Evolutionary conservation across 2,888 invertebrate genomes (phyloP).

Genomic region (Drymonia ruficornis): DNA sequence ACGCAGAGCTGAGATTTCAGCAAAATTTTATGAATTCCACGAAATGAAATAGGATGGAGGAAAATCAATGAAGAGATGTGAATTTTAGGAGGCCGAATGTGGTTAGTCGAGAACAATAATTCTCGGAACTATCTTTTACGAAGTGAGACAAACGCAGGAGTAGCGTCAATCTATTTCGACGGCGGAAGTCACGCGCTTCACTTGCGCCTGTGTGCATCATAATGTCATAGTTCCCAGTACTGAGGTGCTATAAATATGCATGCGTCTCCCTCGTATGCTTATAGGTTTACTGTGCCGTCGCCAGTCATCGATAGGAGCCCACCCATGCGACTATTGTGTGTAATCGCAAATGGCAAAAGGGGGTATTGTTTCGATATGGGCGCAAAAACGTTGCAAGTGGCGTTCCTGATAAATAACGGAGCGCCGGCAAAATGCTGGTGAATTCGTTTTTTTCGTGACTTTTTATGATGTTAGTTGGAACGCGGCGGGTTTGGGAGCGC

Average conservation of each 20-base stretch:
- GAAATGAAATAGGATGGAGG: conserved; percentile 30
- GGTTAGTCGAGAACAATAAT: background rate
- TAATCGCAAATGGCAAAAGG: conserved; percentile 54
- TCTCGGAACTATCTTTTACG: conserved; percentile 24
- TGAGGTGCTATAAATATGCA: conserved; percentile 67
- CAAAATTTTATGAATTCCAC: conserved; percentile 36
- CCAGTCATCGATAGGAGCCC: conserved; percentile 51
- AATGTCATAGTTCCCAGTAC: conserved; percentile 74
- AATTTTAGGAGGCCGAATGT: conserved; percentile 4
- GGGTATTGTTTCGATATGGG: conserved; percentile 58
- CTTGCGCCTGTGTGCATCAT: conserved; percentile 61
- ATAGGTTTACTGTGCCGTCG: conserved; percentile 43
- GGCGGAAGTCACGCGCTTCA: conserved; percentile 73
- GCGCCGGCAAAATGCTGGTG: conserved; percentile 12
- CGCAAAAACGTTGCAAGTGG: conserved; percentile 61
- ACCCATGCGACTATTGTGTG: conserved; percentile 63
- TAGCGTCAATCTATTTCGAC: conserved; percentile 67
- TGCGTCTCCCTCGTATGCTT: conserved; percentile 44
- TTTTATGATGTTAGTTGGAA: conserved; percentile 9
- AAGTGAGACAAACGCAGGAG: conserved; percentile 31
- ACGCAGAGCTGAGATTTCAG: conserved; percentile 29
- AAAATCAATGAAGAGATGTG: conserved; percentile 15
- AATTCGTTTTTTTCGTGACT: conserved; percentile 12
- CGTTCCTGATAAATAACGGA: conserved; percentile 49
- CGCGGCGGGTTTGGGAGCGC: background rate